Base-by-base conservation (phyloP, 2,888 invertebrate species). In the Scaptomyza cyrtandrae region DNA sequence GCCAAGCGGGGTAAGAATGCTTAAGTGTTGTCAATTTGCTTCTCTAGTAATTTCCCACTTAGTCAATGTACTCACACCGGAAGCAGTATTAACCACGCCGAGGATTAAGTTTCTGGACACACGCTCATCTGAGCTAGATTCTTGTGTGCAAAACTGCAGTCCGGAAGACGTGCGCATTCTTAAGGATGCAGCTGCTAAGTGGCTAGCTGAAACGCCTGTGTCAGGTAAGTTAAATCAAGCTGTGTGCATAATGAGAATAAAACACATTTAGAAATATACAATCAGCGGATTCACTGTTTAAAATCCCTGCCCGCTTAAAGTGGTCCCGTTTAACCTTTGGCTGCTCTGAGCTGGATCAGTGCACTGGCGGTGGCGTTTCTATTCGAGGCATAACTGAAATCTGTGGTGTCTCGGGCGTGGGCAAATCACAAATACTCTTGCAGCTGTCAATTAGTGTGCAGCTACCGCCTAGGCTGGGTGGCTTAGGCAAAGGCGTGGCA, bases 361-460 rank as follows among this genome's bases (percentile, higher is more conserved):
- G 94, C 69, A 92, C 95, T 1, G 91, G 92, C 71, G 96, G 96
- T 27, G 96, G 96, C 13, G 92, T 97, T 53, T 92, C 94, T 4
- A 92, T 93, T 9, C 93, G 93, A 67, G 95, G 96, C 6, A 94
- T 97, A 50, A 95, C 95, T 9, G 96, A 97, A 92, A 93, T 97
- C 78, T 94, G 94, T 82, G 97, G 96, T 0, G 94, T 94, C 83
- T 94, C 95, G 83, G 95, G 95, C 1, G 93, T 93, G 69, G 96
- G 96, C 3, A 97, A 97, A 92, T 96, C 96, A 0, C 96, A 97
- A 88, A 85, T 96, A 13, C 95, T 95, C 75, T 90, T 97, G 33
- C 96, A 96, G 88, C 90, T 96, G 3, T 93, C 95, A n/a, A 90
- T 96, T 3, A 94, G 93, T 46, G 94, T 94, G 10, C 96, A 96